phyloP scores from a whole-genome alignment of 2,797 vertebrate genomes.

The Parauchenoglanis ngamensis region DNA sequence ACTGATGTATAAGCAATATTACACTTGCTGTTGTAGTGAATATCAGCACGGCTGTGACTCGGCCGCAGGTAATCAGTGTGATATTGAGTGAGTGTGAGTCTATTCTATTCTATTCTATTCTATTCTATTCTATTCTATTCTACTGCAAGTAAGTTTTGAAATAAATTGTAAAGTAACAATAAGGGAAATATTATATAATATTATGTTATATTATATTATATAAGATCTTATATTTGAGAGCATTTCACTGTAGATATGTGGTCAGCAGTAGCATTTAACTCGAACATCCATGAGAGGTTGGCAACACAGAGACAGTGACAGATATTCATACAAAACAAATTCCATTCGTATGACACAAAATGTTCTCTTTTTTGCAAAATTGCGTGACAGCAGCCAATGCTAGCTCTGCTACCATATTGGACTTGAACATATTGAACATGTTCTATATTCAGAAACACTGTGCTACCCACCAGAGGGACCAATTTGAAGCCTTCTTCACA shows the following conservation, averaged over 20 bases:
- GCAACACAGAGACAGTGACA: not conserved
- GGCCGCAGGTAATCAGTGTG: not conserved
- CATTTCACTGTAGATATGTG: not conserved
- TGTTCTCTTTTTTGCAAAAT: conserved; percentile 19
- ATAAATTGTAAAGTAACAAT: not conserved
- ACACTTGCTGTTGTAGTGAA: not conserved
- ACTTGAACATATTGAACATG: conserved; percentile 30
- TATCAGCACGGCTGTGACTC: not conserved
- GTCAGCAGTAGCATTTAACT: not conserved
- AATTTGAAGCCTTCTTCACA: conserved; percentile 55
- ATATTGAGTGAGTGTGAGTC: not conserved
- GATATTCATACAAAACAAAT: not conserved
- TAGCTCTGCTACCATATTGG: conserved; percentile 31
- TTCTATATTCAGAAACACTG: conserved; percentile 52
- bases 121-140: not conserved
- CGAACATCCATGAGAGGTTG: not conserved
- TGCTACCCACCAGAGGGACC: conserved; percentile 55
- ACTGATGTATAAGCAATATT: not conserved
- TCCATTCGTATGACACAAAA: conserved; percentile 22
- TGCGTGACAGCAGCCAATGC: conserved; percentile 35
- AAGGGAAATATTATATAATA: not conserved
- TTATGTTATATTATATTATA: too few relatives aligned
- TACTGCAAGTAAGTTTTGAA: not conserved
- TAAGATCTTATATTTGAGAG: not conserved
- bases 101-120: not conserved